Conservation (phyloP, 2,113 vertebrate species). For the Muscicapa adusta region DNA sequence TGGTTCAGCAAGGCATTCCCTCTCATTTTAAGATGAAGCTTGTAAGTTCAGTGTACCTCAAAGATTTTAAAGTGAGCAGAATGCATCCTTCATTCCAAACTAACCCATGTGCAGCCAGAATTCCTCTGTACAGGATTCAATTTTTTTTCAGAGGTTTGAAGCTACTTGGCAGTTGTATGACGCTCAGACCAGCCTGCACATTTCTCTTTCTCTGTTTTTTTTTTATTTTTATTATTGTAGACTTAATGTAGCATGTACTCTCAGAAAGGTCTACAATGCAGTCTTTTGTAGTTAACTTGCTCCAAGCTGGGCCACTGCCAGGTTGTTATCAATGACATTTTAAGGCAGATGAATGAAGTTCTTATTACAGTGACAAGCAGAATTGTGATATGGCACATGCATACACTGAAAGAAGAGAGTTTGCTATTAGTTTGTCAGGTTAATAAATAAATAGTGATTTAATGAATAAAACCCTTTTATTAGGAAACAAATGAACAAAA, state of each 20-base stretch:
- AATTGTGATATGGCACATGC: conserved; percentile 54
- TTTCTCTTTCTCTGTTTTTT: not conserved
- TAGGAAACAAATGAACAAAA: conserved; percentile 49
- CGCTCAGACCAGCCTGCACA: not conserved
- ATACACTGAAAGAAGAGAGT: conserved; percentile 44
- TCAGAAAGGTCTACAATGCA: conserved; percentile 48
- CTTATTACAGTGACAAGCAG: conserved; percentile 44
- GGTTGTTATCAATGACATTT: conserved; percentile 62
- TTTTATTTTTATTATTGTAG: conserved; percentile 42
- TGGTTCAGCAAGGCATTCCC: not conserved
- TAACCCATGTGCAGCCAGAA: not conserved
- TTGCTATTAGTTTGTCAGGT: conserved; percentile 62
- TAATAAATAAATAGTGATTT: conserved; percentile 54
- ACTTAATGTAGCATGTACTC: conserved; percentile 43
- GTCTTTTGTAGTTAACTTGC: conserved; percentile 57
- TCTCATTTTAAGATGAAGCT: not conserved
- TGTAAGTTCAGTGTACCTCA: not conserved
- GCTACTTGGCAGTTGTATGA: not conserved
- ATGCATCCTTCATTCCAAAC: not conserved
- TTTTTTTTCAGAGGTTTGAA: conserved; percentile 9
- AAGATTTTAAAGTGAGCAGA: not conserved
- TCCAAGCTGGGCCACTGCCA: conserved; percentile 55
- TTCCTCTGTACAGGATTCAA: not conserved
- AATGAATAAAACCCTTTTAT: conserved; percentile 49
- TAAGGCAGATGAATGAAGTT: conserved; percentile 65